These are phyloP conservation scores for Drosophila paulistorum DNA, from an alignment of 1,140 invertebrate species.

Conservation along the genomic window DNA sequence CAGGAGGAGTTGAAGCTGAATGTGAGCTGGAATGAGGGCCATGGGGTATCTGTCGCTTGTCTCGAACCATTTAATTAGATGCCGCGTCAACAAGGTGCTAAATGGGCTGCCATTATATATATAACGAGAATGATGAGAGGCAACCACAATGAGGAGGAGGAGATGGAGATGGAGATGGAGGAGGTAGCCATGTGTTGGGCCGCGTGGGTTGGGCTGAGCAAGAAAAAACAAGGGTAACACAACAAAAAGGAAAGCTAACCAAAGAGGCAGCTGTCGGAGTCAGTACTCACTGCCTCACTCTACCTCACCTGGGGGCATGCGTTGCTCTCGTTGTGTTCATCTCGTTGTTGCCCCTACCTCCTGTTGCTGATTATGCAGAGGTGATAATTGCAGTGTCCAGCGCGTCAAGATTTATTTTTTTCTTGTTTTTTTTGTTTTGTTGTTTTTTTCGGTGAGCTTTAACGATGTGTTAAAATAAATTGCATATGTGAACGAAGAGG, in stretches of 20 bases:
- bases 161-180: too few species aligned
- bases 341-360: constrained; percentile 21
- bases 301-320: constrained; percentile 61
- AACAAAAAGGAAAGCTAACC: constrained; percentile 57
- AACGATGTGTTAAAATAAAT: constrained; percentile 82
- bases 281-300: neutral
- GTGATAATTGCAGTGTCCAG: constrained; percentile 80
- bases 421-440: constrained; percentile 72
- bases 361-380: constrained; percentile 74
- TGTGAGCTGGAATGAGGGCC: neutral
- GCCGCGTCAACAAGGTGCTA: constrained; percentile 81
- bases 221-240: constrained; percentile 20
- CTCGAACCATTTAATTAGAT: constrained; percentile 74
- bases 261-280: constrained; percentile 50
- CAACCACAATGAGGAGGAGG: neutral
- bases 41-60: constrained; percentile 28
- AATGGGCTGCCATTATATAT: constrained; percentile 69
- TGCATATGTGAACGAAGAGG: constrained; percentile 57
- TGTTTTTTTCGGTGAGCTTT: constrained; percentile 70
- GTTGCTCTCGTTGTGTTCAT: constrained; percentile 70
- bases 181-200: constrained; percentile 31
- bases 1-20: constrained; percentile 9
- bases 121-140: neutral
- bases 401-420: constrained; percentile 79
- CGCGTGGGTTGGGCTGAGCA: constrained; percentile 44